Percentiles rank a stretch among this genome's conserved stretches.
Evolutionary conservation across 2,797 vertebrate genomes (phyloP).

Genomic region (Morus bassanus): DNA sequence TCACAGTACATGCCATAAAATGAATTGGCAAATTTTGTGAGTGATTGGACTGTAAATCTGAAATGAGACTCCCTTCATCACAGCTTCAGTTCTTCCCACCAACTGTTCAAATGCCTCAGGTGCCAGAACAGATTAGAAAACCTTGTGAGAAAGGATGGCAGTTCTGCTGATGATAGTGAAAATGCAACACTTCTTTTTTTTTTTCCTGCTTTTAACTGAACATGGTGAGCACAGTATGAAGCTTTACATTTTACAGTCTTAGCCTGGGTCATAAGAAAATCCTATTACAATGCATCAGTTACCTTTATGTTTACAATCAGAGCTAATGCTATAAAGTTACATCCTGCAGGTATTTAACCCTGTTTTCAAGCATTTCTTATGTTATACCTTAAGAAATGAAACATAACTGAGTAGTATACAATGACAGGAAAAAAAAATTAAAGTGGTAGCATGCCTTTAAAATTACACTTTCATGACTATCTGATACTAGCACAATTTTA

Average conservation of each 20-base stretch:
- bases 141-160: conserved; percentile 69
- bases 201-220: conserved; percentile 67
- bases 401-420: neutral
- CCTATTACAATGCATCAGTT: conserved; percentile 52
- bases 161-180: conserved; percentile 71
- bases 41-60: conserved; percentile 57
- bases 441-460: neutral
- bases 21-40: conserved; percentile 41
- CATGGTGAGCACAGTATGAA: neutral
- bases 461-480: neutral
- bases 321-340: conserved; percentile 32
- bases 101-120: conserved; percentile 70
- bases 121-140: conserved; percentile 70
- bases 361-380: conserved; percentile 1
- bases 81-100: conserved; percentile 58
- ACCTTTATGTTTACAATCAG: conserved; percentile 62
- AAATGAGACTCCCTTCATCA: conserved; percentile 55
- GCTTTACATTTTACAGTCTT: conserved; percentile 44
- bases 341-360: conserved; percentile 40
- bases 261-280: conserved; percentile 14
- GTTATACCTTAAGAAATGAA: neutral
- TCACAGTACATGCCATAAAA: conserved; percentile 36
- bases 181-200: conserved; percentile 16
- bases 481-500: neutral
- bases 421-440: neutral